Evolutionary conservation across 2,888 invertebrate species (phyloP), one percentile per base, ranked within the genome.

Genomic region (Campoplex nolae): DNA sequence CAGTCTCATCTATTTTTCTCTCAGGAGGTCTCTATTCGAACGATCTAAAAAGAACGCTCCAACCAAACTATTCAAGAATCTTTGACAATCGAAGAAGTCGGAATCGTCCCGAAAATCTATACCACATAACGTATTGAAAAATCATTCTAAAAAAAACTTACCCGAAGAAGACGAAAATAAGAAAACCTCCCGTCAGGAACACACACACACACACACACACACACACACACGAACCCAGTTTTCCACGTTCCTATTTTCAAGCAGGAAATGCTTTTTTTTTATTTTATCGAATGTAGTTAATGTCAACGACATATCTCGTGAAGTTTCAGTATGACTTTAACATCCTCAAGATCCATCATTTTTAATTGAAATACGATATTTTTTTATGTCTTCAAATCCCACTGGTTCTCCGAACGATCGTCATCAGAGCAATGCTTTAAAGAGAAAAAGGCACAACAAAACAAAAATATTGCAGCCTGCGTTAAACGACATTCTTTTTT

Each of bases 211-310:
- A 23, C 23, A 23, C 23, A 23, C 23, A 35, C 62, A 16, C 58
- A 68, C 42, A 58, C 23, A 23, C 23, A 23, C 23, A 23, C 23
- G 23, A 23, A 23, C 23, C 23, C 35, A 45, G 23, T 54, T 74
- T 48, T 42, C 23, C 13, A 23, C 23, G n/a, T 51, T n/a, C 38
- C 58, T 32, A 70, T 62, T 28, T 77, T 51, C 48, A 71, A 48
- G 13, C 62, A 32, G 88, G 87, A 90, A 91, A 90, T 89, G 89
- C 89, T 84, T 90, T 90, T 90, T 85, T 90, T 23, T 23, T 23
- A 0, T 23, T 23, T 89, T 91, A 91, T 90, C 9, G 90, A 92
- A 92, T 92, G 86, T 88, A 89, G 45, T 45, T 11, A 45, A 45
- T 9, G 45, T 45, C 2, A 45, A 1, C 11, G 45, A 45, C 45